Evolutionary conservation across 2,113 vertebrate species (phyloP).

Genomic region (Limanda limanda): DNA sequence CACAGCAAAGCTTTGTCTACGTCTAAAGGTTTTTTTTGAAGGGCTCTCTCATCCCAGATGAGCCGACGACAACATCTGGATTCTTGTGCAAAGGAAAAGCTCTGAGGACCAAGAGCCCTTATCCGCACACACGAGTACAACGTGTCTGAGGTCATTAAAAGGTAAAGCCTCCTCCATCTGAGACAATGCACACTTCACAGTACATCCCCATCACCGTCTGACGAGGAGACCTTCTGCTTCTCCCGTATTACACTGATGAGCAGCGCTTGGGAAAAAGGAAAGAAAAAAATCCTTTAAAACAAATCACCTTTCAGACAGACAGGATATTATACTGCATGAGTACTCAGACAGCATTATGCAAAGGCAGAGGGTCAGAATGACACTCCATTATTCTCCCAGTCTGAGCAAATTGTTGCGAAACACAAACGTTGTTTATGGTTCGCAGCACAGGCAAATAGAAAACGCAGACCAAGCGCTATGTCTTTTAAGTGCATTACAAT

Average conservation of each 20-base stretch:
- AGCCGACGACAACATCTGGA: constrained; percentile 72
- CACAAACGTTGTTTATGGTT: constrained; percentile 65
- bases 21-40: constrained; percentile 37
- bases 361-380: constrained; percentile 42
- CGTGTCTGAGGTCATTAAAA: constrained; percentile 56
- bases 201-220: constrained; percentile 33
- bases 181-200: constrained; percentile 33
- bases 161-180: constrained; percentile 41
- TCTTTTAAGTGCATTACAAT: constrained; percentile 58
- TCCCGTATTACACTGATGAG: constrained; percentile 37
- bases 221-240: constrained; percentile 1
- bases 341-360: constrained; percentile 60
- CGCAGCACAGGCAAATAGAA: constrained; percentile 58
- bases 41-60: constrained; percentile 62
- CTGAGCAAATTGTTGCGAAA: constrained; percentile 51
- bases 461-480: constrained; percentile 40
- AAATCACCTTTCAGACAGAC: constrained; percentile 43
- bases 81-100: constrained; percentile 50
- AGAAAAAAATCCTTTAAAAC: constrained; percentile 42
- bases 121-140: constrained; percentile 21
- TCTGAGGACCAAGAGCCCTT: constrained; percentile 55
- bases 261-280: constrained; percentile 21
- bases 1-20: constrained; percentile 45
- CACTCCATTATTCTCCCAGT: constrained; percentile 56
- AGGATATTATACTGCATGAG: constrained; percentile 51